Base-by-base conservation (phyloP, 2,113 vertebrate genomes). In the Macrotis lagotis region DNA sequence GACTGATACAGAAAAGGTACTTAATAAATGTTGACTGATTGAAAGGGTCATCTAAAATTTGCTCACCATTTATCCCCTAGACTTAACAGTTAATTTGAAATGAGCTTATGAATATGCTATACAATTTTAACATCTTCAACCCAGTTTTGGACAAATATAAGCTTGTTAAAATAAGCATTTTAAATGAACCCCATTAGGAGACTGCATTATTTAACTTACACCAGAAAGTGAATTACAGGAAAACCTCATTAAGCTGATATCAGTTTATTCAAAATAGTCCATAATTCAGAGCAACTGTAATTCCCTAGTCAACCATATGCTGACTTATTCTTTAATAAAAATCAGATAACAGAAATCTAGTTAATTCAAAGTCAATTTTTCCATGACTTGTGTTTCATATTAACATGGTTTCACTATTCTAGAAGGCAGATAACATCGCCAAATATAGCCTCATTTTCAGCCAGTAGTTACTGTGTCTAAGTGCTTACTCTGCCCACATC, bases 341-440 rank as follows among this genome's bases (percentile, higher is more conserved):
- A 94, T 96, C 97, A 96, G 96, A 96, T 91, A 93, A 94, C 92
- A 74, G 91, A 97, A 97, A 97, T 53, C 91, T 91, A 95, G 94
- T 66, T 97, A 90, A 95, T 48, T 95, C 93, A 94, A 96, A 96
- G 90, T 12, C 94, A 25, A 89, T 52, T 91, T 94, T 95, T 94
- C 59, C 95, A 90, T n/a, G 92, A 90, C 51, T 50, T 94, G 88
- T 94, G 93, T 90, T 97, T 95, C 94, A 83, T 83, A 92, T 92
- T 95, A 95, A 55, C 89, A 83, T 95, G 92, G 49, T 93, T 95
- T 95, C 12, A 25, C 93, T 90, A 2, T 94, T 96, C 91, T 37
- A 96, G 66, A 95, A 97, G 48, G 88, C 91, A 95, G 90, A 96
- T 83, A 96, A 96, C 59, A 89, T 94, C 44, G 90, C 93, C 91